phyloP scores from a whole-genome alignment of 2,797 vertebrate genomes.

The Trachurus trachurus region DNA sequence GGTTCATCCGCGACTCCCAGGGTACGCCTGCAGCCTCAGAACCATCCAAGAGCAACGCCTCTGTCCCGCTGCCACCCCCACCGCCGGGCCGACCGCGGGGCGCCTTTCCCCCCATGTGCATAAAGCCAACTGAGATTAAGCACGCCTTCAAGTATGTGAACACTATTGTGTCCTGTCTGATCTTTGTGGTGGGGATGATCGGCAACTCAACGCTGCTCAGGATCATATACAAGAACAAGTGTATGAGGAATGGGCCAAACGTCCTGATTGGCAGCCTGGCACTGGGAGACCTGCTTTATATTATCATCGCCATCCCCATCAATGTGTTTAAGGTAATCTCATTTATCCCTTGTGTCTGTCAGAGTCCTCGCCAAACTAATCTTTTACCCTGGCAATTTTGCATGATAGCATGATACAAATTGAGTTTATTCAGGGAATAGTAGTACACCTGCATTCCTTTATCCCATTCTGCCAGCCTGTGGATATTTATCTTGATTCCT shows the following conservation, averaged over 20 bases:
- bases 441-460: neutral
- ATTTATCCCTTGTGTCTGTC: neutral
- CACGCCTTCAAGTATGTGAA: slow-evolving; percentile 92
- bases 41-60: slow-evolving; percentile 51
- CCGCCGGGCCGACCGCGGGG: slow-evolving; percentile 44
- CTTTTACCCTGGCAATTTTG: neutral
- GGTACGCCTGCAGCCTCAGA: slow-evolving; percentile 35
- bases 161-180: slow-evolving; percentile 90
- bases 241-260: slow-evolving; percentile 94
- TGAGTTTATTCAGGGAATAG: neutral
- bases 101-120: slow-evolving; percentile 84
- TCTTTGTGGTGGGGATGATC: slow-evolving; percentile 91
- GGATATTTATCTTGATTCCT: neutral
- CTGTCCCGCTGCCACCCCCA: slow-evolving; percentile 22
- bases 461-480: neutral
- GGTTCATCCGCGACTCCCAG: slow-evolving; percentile 73
- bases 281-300: slow-evolving; percentile 92
- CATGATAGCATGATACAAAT: neutral
- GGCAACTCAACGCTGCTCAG: slow-evolving; percentile 92
- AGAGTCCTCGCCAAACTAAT: neutral
- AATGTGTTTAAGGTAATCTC: slow-evolving; percentile 86
- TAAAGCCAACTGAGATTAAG: slow-evolving; percentile 86
- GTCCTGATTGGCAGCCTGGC: slow-evolving; percentile 93
- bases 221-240: slow-evolving; percentile 95
- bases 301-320: slow-evolving; percentile 91